These are phyloP conservation scores for Oscarella lobularis DNA, from an alignment of 37 sponge, comb jelly and placozoan genomes.

Conservation along the genomic window DNA sequence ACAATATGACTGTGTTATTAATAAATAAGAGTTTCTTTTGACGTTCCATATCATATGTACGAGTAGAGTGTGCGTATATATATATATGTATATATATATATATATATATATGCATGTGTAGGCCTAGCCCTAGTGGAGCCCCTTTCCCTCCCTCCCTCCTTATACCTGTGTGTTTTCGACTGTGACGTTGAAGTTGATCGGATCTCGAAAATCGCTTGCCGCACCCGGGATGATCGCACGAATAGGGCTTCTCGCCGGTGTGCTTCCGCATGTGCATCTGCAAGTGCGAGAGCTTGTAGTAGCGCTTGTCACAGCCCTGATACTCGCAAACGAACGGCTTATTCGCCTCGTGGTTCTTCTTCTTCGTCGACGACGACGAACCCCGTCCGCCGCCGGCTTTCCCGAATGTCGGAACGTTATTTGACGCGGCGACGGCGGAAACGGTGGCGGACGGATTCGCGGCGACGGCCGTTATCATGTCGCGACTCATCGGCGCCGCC, in stretches of 20 bases:
- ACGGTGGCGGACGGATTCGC: not conserved
- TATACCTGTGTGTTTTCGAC: slow-evolving; percentile 75
- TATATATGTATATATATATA: no score
- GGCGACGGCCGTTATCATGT: not conserved
- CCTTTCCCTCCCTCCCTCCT: not conserved
- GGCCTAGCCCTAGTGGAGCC: not conserved
- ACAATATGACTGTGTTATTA: no score
- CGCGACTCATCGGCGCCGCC: no score
- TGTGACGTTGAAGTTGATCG: slow-evolving; percentile 82
- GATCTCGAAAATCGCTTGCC: slow-evolving; percentile 83
- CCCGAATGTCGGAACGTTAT: not conserved
- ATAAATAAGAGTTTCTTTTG: no score
- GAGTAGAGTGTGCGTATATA: no score
- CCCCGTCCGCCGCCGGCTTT: not conserved
- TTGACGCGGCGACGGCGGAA: not conserved
- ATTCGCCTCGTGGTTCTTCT: slow-evolving; percentile 58
- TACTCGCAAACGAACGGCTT: slow-evolving; percentile 90
- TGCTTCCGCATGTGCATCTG: slow-evolving; percentile 94
- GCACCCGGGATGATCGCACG: slow-evolving; percentile 74
- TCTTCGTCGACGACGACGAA: no score
- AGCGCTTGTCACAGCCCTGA: slow-evolving; percentile 80
- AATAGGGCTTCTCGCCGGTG: slow-evolving; percentile 91
- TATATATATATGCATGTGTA: not conserved
- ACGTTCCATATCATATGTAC: no score
- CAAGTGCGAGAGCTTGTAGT: slow-evolving; percentile 79